phyloP scores from a whole-genome alignment of 2,888 invertebrate species.

The Lingula anatina region DNA sequence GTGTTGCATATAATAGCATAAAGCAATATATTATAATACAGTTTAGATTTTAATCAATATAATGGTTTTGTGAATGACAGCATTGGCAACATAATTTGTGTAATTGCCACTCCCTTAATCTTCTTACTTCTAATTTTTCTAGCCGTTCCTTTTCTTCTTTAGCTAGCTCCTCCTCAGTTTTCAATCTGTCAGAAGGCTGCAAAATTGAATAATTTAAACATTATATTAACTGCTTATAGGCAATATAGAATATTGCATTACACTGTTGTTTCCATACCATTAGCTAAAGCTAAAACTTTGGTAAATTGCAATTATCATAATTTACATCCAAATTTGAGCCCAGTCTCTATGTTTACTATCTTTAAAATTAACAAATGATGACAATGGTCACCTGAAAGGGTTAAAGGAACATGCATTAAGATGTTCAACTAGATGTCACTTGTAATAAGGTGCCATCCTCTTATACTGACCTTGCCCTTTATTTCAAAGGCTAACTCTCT shows the following conservation, averaged over 20 bases:
- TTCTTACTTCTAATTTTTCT: slow-evolving; percentile 65
- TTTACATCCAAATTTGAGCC: too few species aligned
- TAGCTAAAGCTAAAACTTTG: neutral
- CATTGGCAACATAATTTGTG: too few species aligned
- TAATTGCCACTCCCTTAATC: too few species aligned
- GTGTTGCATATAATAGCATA: too few species aligned
- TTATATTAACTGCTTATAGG: neutral
- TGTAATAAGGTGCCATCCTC: too few species aligned
- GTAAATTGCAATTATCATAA: too few species aligned
- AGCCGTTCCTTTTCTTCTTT: slow-evolving; percentile 73
- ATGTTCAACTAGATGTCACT: too few species aligned
- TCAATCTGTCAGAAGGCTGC: slow-evolving; percentile 72
- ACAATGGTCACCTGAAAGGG: too few species aligned
- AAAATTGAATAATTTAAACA: slow-evolving; percentile 11
- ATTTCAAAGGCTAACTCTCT: slow-evolving; percentile 74
- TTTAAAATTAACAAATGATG: neutral
- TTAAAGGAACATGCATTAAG: neutral
- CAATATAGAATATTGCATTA: neutral
- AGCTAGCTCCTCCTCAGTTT: slow-evolving; percentile 76
- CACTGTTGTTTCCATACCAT: neutral
- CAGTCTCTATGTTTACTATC: too few species aligned
- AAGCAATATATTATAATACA: too few species aligned
- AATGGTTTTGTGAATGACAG: too few species aligned
- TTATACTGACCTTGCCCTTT: slow-evolving; percentile 39
- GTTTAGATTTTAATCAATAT: too few species aligned